A percentile compares a stretch with the other conserved stretches of the same genome.
These are phyloP conservation scores for Clinocottus analis DNA, from an alignment of 2,113 vertebrate genomes.

Conservation along the genomic window DNA sequence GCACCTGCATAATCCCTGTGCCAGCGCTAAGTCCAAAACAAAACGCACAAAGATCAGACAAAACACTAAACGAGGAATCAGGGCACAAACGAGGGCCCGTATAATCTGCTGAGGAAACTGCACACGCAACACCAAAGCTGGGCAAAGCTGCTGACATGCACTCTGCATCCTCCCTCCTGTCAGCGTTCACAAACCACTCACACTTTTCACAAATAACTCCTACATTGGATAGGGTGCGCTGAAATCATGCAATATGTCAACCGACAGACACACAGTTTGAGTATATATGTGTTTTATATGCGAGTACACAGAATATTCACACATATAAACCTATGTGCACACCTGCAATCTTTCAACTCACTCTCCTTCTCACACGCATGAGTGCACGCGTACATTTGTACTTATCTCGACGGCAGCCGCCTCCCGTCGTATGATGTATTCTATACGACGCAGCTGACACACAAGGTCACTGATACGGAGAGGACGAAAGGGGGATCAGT, in stretches of 20 bases:
- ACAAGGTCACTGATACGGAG: constrained; percentile 57
- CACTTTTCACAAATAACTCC: no score
- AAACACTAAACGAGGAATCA: constrained; percentile 3
- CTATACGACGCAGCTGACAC: constrained; percentile 44
- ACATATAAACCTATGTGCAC: background rate
- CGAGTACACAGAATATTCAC: background rate
- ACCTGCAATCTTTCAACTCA: constrained; percentile 5
- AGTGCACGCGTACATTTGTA: constrained; percentile 14
- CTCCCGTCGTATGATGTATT: constrained; percentile 45
- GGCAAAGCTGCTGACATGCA: constrained; percentile 39
- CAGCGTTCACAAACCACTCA: constrained; percentile 33
- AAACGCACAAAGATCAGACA: constrained; percentile 19
- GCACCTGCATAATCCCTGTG: constrained; percentile 38
- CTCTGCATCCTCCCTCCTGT: constrained; percentile 17
- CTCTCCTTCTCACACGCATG: background rate
- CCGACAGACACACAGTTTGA: constrained; percentile 2
- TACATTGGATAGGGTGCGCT: background rate
- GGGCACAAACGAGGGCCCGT: constrained; percentile 5
- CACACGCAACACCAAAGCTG: constrained; percentile 21
- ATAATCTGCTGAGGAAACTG: constrained; percentile 47
- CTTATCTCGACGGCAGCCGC: constrained; percentile 10
- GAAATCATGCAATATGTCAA: constrained; percentile 43
- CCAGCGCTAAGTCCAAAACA: constrained; percentile 8
- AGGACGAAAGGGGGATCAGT: constrained; percentile 21
- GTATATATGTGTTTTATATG: background rate